These are phyloP conservation scores for Epizoanthus scotinus DNA, from an alignment of 92 coral and sea anemone genomes.

Conservation along the genomic window DNA sequence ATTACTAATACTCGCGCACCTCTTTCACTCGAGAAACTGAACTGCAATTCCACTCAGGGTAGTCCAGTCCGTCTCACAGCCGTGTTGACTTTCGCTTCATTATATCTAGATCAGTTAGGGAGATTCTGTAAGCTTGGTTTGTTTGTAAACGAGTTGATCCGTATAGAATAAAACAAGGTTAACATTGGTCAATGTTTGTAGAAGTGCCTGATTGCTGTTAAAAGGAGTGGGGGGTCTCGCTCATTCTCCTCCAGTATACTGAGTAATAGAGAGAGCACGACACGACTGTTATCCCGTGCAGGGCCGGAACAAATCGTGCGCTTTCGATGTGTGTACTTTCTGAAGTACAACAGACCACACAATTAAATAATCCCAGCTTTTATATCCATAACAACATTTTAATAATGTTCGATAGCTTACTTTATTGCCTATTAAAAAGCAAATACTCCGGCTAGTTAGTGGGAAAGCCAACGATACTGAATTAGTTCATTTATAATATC, in stretches of 20 bases:
- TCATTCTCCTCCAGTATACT: not conserved
- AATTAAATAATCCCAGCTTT: not conserved
- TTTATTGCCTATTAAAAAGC: too few species aligned
- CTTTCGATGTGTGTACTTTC: not conserved
- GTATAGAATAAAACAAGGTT: constrained; percentile 35
- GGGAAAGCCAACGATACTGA: too few species aligned
- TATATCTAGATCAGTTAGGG: constrained; percentile 39
- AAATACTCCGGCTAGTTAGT: too few species aligned
- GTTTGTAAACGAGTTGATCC: constrained; percentile 42
- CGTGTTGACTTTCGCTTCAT: constrained; percentile 37
- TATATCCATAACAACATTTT: not conserved
- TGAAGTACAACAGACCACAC: not conserved
- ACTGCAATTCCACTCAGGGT: not conserved
- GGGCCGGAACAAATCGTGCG: not conserved
- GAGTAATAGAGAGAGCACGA: not conserved
- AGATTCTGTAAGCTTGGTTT: constrained; percentile 33
- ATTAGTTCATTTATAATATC: too few species aligned
- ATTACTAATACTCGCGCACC: too few species aligned
- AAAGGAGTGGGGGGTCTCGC: constrained; percentile 30
- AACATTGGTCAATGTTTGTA: constrained; percentile 33
- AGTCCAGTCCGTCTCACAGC: constrained; percentile 1
- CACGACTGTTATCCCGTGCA: not conserved
- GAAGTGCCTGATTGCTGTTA: constrained; percentile 28
- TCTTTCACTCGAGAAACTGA: too few species aligned
- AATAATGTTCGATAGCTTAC: too few species aligned